A percentile compares a stretch with the other conserved stretches of the same genome.
These are phyloP conservation scores for Pogonocherus hispidulus DNA, from an alignment of 2,888 invertebrate genomes.

Conservation along the genomic window DNA sequence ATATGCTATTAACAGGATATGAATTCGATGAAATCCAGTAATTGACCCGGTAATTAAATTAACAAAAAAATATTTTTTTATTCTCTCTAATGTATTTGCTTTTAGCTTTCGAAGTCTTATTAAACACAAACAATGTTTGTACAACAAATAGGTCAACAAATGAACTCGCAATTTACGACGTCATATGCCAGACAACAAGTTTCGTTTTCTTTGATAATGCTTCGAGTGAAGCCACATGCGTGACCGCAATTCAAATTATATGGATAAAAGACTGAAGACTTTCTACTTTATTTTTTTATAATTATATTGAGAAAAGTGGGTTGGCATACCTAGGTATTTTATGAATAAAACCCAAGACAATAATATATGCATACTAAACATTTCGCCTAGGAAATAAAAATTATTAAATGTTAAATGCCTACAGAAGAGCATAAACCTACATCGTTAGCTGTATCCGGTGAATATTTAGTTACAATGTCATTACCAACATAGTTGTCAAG, in stretches of 20 bases:
- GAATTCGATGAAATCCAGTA: too few species aligned
- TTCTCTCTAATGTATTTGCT: neutral
- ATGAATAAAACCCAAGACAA: too few species aligned
- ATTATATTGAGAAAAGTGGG: neutral
- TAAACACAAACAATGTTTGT: neutral
- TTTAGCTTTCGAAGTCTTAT: neutral
- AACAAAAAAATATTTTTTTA: neutral
- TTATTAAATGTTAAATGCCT: too few species aligned
- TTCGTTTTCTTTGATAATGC: slow-evolving; percentile 3
- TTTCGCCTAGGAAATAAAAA: too few species aligned
- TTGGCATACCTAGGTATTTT: neutral
- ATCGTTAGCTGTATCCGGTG: too few species aligned
- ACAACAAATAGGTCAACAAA: neutral
- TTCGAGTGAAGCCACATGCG: neutral
- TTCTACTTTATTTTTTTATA: neutral
- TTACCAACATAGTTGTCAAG: too few species aligned
- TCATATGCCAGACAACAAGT: neutral
- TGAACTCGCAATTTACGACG: neutral
- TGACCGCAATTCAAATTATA: slow-evolving; percentile 12
- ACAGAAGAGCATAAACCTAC: too few species aligned
- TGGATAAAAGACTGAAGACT: too few species aligned
- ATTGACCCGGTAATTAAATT: too few species aligned
- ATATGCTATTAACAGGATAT: too few species aligned
- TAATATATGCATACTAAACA: too few species aligned
- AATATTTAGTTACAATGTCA: too few species aligned